Conservation (phyloP, 2,888 invertebrate species). For the Dusona sp. region DNA sequence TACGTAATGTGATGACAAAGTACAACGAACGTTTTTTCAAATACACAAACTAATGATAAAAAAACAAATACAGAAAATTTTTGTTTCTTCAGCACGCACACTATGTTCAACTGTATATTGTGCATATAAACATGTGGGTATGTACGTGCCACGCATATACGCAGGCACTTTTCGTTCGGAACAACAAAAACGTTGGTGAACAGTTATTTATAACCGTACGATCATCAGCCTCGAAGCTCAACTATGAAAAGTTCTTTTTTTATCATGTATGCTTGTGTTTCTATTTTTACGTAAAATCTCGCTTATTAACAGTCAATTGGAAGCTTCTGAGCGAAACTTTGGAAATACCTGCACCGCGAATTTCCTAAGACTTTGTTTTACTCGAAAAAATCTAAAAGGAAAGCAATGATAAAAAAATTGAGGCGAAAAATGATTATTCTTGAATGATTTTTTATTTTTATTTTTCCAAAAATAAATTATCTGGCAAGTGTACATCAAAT, state of each 20-base stretch:
- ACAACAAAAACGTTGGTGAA: constrained; percentile 60
- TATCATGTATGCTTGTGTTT: not conserved
- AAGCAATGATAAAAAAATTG: not conserved
- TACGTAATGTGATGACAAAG: not conserved
- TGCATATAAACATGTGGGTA: constrained; percentile 13
- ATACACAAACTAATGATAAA: not conserved
- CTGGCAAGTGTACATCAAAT: not conserved
- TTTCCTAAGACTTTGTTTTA: not conserved
- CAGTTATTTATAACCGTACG: constrained; percentile 64
- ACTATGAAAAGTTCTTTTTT: not conserved
- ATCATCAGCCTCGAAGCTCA: constrained; percentile 31
- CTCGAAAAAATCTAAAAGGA: not conserved
- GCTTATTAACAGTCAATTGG: not conserved
- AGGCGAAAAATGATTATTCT: not conserved
- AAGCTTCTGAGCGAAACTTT: not conserved
- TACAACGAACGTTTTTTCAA: not conserved
- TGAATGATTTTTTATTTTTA: not conserved
- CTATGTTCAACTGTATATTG: not conserved
- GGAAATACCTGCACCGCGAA: not conserved
- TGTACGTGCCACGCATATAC: constrained; percentile 62
- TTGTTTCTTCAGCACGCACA: constrained; percentile 1
- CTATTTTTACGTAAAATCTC: not conserved
- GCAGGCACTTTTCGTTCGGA: constrained; percentile 47
- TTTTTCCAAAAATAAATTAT: not conserved
- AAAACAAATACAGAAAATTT: not conserved